A percentile compares a stretch with the other conserved stretches of the same genome.
Conservation (phyloP, 2,113 vertebrate species). For the Mola mola region DNA sequence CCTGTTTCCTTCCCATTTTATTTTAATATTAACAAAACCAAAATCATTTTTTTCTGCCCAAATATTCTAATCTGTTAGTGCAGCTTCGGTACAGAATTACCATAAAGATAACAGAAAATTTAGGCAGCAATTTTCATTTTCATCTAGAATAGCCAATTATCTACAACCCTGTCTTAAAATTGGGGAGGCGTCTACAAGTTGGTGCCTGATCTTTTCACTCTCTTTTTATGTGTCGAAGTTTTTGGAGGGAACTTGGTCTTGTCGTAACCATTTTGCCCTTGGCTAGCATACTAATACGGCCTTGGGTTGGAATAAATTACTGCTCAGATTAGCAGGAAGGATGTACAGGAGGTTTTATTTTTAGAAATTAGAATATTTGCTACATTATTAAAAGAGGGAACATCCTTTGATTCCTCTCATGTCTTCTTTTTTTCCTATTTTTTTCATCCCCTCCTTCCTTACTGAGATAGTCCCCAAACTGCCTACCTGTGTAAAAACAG, state of each 20-base stretch:
- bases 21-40: neutral
- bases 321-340: slow-evolving; percentile 83
- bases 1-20: slow-evolving; percentile 7
- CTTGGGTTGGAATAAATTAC: slow-evolving; percentile 83
- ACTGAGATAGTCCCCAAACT: slow-evolving; percentile 76
- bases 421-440: slow-evolving; percentile 49
- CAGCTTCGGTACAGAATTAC: slow-evolving; percentile 2
- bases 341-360: slow-evolving; percentile 82
- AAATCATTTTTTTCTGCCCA: slow-evolving; percentile 31
- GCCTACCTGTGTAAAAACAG: slow-evolving; percentile 82
- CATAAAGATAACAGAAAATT: neutral
- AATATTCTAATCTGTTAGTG: slow-evolving; percentile 6
- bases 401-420: slow-evolving; percentile 80
- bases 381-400: slow-evolving; percentile 81
- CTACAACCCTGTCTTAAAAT: slow-evolving; percentile 12
- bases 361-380: slow-evolving; percentile 84
- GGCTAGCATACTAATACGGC: slow-evolving; percentile 84
- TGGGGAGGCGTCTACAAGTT: slow-evolving; percentile 51
- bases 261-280: slow-evolving; percentile 78
- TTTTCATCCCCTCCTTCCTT: slow-evolving; percentile 46
- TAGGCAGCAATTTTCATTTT: neutral
- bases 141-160: slow-evolving; percentile 7
- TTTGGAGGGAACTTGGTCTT: slow-evolving; percentile 76
- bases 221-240: slow-evolving; percentile 66
- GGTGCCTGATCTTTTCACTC: slow-evolving; percentile 61